phyloP scores from a whole-genome alignment of 2,797 vertebrate species.

The Apogon talboti region DNA sequence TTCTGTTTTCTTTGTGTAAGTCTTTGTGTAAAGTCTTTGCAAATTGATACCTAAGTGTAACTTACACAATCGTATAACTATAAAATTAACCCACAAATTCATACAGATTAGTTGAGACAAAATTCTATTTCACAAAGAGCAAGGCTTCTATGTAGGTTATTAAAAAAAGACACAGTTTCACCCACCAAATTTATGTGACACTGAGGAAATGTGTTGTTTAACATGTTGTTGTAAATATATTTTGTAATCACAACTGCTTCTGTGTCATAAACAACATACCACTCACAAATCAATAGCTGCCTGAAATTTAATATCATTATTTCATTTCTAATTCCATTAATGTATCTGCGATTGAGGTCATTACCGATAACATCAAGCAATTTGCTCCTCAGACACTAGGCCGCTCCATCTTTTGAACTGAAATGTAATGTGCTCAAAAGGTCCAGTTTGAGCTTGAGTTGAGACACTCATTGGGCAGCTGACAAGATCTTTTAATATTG shows the following conservation, averaged over 20 bases:
- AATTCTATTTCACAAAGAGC: background rate
- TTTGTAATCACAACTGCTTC: background rate
- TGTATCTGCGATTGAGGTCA: background rate
- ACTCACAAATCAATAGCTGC: background rate
- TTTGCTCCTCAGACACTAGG: conserved; percentile 3
- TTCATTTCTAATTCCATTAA: background rate
- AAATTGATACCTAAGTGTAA: background rate
- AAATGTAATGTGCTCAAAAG: conserved; percentile 4
- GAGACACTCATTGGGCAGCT: conserved; percentile 9
- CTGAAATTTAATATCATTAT: background rate
- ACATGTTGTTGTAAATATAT: background rate
- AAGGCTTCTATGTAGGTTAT: background rate
- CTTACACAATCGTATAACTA: background rate
- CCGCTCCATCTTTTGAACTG: background rate
- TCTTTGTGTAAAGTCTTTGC: background rate
- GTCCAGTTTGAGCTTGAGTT: conserved; percentile 15
- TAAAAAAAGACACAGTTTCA: background rate
- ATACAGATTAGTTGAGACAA: background rate
- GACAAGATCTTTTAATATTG: conserved; percentile 31
- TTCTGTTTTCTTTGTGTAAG: background rate
- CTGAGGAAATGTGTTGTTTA: background rate
- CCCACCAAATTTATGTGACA: background rate
- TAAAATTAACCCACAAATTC: background rate
- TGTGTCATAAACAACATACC: background rate
- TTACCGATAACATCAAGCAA: background rate